Evolutionary conservation across 2,113 vertebrate species (phyloP).

Genomic region (Aplodontia rufa): DNA sequence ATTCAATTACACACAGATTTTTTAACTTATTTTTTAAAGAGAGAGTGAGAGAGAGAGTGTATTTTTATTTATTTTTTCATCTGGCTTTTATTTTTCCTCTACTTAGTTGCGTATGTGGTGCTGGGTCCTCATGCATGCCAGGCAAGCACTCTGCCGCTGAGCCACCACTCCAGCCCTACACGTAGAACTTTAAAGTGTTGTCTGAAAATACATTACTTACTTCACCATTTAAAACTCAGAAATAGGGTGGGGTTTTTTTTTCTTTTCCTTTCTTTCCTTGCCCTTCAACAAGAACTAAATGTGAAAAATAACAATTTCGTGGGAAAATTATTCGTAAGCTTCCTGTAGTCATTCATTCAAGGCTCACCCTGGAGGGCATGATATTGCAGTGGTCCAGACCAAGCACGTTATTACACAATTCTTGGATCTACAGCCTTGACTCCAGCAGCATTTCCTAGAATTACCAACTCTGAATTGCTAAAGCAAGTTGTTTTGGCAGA

Average conservation of each 20-base stretch:
- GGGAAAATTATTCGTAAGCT: neutral
- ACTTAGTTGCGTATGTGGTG: too few relatives aligned
- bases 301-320: neutral
- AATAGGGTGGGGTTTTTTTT: neutral
- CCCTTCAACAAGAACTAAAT: neutral
- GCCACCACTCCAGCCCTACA: too few relatives aligned
- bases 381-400: neutral
- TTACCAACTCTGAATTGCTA: neutral
- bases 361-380: neutral
- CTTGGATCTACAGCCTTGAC: neutral
- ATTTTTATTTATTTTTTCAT: too few relatives aligned
- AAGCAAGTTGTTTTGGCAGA: neutral
- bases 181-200: neutral
- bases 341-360: neutral
- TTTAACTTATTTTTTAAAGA: too few relatives aligned
- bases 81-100: too few relatives aligned
- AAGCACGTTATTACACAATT: neutral
- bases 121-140: too few relatives aligned
- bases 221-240: constrained; percentile 41
- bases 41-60: too few relatives aligned
- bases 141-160: too few relatives aligned
- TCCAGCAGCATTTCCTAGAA: constrained; percentile 55
- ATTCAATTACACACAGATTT: too few relatives aligned
- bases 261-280: neutral
- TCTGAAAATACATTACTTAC: neutral